Base-by-base conservation (phyloP, 2,888 invertebrate genomes). In the Agonopterix arenella region DNA sequence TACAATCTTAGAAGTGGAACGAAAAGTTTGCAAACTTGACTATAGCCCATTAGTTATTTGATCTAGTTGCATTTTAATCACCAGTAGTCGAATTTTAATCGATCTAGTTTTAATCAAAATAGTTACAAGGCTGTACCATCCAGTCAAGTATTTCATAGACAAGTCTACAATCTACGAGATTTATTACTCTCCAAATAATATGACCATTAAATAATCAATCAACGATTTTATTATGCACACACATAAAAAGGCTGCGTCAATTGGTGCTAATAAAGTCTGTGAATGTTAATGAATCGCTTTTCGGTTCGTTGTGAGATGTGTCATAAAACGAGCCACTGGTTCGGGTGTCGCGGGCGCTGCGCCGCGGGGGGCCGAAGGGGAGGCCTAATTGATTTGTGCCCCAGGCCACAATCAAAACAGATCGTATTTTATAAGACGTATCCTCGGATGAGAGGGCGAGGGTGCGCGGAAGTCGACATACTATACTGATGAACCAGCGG, bases 361-460 rank as follows among this genome's bases (percentile, higher is more conserved):
- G 67, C 80, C 66, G 68, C 79, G 74, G 81, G 83, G 69, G 80
- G 75, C 73, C 78, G 57, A 54, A 61, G 72, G 68, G 70, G 84
- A 69, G 73, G 68, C 82, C 88, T 90, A 89, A 89, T 89, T 89
- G 90, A 89, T 89, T 88, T 88, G 89, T 86, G 89, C 89, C 89
- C 86, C 84, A 81, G 89, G 90, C 89, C 86, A 89, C 88, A 90
- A 89, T 89, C 89, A 90, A 90, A 90, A 90, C 89, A 89, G 89
- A 89, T 89, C 89, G 89, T 88, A 88, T 86, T 89, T 89, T 89
- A 89, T 86, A 89, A 88, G 89, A 88, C 76, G 80, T 81, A 88
- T 84, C 80, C 68, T 73, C 66, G 57, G 62, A 59, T 57, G 68
- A 72, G 80, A 76, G 82, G 80, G 84, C 60, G 84, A 80, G 81